Conservation (phyloP, 30 jellyfish, hydroid and myxozoan genomes). For the Cassiopea andromeda region DNA sequence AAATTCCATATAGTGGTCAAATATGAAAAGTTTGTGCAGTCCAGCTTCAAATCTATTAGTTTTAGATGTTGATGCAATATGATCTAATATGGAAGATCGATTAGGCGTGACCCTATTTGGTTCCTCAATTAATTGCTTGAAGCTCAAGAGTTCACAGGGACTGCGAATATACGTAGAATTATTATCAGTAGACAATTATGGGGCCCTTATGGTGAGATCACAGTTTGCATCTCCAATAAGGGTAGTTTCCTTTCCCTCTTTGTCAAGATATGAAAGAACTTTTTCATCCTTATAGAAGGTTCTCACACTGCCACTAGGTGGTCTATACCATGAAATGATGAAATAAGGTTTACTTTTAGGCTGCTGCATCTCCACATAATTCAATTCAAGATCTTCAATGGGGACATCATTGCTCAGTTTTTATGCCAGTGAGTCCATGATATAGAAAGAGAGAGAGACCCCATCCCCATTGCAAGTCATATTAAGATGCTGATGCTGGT, state of each 20-base stretch:
- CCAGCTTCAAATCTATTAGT: constrained; percentile 17
- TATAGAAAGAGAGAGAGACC: constrained; percentile 8
- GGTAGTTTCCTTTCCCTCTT: constrained; percentile 37
- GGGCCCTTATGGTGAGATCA: constrained; percentile 23
- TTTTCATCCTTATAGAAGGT: constrained; percentile 51
- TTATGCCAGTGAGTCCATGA: too few relatives aligned
- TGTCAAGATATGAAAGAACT: constrained; percentile 20
- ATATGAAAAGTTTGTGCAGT: constrained; percentile 18
- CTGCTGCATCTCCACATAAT: constrained; percentile 11
- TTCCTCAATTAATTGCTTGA: constrained; percentile 34
- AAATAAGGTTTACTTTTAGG: constrained; percentile 13
- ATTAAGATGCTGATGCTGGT: constrained; percentile 26
- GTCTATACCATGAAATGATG: constrained; percentile 21
- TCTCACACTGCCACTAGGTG: constrained; percentile 40
- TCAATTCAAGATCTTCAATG: constrained; percentile 3
- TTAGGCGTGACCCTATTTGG: constrained; percentile 33
- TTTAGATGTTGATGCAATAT: constrained; percentile 36
- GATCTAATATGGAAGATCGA: constrained; percentile 32
- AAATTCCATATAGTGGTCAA: constrained; percentile 37
- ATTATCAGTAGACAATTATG: neutral
- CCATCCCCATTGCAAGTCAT: constrained; percentile 24
- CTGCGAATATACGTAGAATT: constrained; percentile 12
- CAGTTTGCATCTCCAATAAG: constrained; percentile 34
- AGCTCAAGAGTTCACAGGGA: constrained; percentile 30
- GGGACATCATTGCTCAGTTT: constrained; percentile 7